Conservation (phyloP, 1,140 invertebrate genomes). For the Orius laevigatus region DNA sequence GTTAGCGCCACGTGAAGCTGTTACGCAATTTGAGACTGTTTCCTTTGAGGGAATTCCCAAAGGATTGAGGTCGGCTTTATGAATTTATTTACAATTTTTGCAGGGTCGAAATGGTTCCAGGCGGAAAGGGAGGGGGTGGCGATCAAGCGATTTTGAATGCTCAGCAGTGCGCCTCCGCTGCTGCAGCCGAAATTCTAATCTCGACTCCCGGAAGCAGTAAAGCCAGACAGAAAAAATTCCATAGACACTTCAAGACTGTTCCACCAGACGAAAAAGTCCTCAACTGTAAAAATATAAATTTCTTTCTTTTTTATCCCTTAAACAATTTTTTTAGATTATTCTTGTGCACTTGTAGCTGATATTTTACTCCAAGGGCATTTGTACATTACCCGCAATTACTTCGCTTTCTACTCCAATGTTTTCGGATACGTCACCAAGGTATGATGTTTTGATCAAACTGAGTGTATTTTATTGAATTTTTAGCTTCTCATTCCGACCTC, state of each 20-base stretch:
- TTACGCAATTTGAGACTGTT: no score
- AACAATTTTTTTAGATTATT: slow-evolving; percentile 54
- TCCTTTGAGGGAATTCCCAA: no score
- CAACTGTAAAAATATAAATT: slow-evolving; percentile 43
- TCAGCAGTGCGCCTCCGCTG: slow-evolving; percentile 6
- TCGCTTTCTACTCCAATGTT: slow-evolving; percentile 90
- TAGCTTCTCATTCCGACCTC: slow-evolving; percentile 64
- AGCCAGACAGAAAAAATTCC: slow-evolving; percentile 54
- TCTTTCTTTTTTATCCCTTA: slow-evolving; percentile 4
- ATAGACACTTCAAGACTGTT: slow-evolving; percentile 53
- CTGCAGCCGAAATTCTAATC: slow-evolving; percentile 10
- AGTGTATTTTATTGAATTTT: slow-evolving; percentile 19
- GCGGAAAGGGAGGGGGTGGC: slow-evolving; percentile 4
- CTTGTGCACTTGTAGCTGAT: slow-evolving; percentile 77
- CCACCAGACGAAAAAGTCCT: slow-evolving; percentile 57
- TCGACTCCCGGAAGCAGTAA: slow-evolving; percentile 38
- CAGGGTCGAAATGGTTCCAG: slow-evolving; percentile 17
- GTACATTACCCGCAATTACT: slow-evolving; percentile 84
- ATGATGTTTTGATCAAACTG: not conserved
- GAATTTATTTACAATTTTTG: not conserved
- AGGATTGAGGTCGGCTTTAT: no score
- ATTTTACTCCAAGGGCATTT: slow-evolving; percentile 83
- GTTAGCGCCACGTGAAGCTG: no score
- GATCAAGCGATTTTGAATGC: not conserved
- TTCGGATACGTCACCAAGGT: slow-evolving; percentile 85